Conservation (phyloP, 2,113 vertebrate species). For the Eulemur macaco region DNA sequence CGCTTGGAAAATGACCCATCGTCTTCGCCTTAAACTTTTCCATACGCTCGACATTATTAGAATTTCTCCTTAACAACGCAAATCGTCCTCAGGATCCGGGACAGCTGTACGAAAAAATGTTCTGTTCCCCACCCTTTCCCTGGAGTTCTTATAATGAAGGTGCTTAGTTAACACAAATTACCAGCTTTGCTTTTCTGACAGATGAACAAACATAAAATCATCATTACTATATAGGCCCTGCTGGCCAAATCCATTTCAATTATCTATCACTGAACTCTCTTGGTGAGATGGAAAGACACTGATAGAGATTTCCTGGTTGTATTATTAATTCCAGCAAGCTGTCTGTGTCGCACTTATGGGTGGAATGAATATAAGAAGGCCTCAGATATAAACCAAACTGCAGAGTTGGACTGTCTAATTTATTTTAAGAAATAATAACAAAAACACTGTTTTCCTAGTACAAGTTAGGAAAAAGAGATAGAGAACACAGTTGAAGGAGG, state of each 20-base stretch:
- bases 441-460: background rate
- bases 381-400: background rate
- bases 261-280: conserved; percentile 31
- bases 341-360: background rate
- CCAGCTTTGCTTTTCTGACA: conserved; percentile 65
- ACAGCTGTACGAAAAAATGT: conserved; percentile 60
- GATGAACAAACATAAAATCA: conserved; percentile 52
- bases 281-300: background rate
- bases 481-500: background rate
- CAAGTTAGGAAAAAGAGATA: background rate
- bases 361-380: background rate
- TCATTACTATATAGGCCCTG: background rate
- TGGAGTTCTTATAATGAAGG: conserved; percentile 72
- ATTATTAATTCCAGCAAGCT: background rate
- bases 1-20: conserved; percentile 65
- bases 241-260: conserved; percentile 35
- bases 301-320: background rate
- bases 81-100: conserved; percentile 67
- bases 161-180: conserved; percentile 74
- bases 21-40: conserved; percentile 72
- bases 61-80: conserved; percentile 67
- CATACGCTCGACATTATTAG: conserved; percentile 66
- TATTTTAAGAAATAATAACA: background rate
- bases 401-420: background rate
- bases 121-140: conserved; percentile 73